Percentiles rank a stretch among this genome's conserved stretches.
These are phyloP conservation scores for Penaeus japonicus DNA, from an alignment of 1,140 invertebrate species.

Conservation along the genomic window DNA sequence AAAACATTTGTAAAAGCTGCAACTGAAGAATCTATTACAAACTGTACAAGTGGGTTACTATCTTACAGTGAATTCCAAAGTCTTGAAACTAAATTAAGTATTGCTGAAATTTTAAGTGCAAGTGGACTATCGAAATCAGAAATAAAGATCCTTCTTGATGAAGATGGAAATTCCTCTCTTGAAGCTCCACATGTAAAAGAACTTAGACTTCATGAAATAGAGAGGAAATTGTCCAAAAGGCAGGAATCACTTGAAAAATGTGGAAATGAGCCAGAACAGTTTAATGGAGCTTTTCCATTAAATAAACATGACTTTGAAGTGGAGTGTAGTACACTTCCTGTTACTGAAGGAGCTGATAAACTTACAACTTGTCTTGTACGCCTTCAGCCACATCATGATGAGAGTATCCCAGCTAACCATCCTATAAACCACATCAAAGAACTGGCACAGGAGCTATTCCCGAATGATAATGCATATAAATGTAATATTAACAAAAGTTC, in stretches of 20 bases:
- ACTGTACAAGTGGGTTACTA: slow-evolving; percentile 29
- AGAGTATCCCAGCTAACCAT: slow-evolving; percentile 45
- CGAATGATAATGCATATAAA: neutral
- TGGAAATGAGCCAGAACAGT: neutral
- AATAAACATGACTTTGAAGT: slow-evolving; percentile 48
- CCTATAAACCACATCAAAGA: slow-evolving; percentile 54
- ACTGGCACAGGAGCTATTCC: slow-evolving; percentile 43
- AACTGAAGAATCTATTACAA: slow-evolving; percentile 30
- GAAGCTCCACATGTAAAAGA: slow-evolving; percentile 14
- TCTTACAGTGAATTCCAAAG: slow-evolving; percentile 36
- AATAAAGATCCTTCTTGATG: slow-evolving; percentile 38
- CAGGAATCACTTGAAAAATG: neutral
- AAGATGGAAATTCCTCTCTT: neutral
- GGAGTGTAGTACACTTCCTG: slow-evolving; percentile 6
- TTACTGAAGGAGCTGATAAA: slow-evolving; percentile 1
- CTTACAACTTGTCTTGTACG: slow-evolving; percentile 38
- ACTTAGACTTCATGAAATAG: slow-evolving; percentile 30
- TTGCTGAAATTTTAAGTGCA: slow-evolving; percentile 31
- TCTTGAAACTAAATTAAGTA: slow-evolving; percentile 1
- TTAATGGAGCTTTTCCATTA: slow-evolving; percentile 27
- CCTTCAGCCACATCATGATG: slow-evolving; percentile 38
- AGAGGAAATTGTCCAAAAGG: slow-evolving; percentile 20
- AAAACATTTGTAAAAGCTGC: slow-evolving; percentile 13
- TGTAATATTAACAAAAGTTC: neutral
- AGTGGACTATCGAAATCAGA: slow-evolving; percentile 46